A percentile compares a stretch with the other conserved stretches of the same genome.
Evolutionary conservation across 2,113 vertebrate genomes (phyloP).

Genomic region (Pongo pygmaeus): DNA sequence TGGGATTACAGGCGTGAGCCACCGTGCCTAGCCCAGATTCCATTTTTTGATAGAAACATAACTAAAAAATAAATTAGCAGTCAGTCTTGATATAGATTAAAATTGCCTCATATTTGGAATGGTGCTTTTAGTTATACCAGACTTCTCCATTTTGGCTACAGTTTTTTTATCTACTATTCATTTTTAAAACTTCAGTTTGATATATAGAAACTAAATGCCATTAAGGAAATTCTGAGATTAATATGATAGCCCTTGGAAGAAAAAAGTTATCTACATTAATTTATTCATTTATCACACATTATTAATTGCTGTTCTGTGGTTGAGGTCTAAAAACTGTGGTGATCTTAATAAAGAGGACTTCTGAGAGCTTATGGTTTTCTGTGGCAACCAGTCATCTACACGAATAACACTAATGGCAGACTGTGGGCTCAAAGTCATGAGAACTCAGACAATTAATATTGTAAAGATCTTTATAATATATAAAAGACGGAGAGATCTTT

Average conservation of each 20-base stretch:
- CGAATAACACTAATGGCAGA: not conserved
- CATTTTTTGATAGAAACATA: not conserved
- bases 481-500: not conserved
- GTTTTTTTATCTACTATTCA: not conserved
- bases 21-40: not conserved
- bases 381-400: not conserved
- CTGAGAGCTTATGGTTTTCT: not conserved
- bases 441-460: not conserved
- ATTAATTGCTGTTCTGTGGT: not conserved
- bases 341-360: not conserved
- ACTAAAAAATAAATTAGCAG: not conserved
- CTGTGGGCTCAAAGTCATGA: not conserved
- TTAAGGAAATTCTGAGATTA: not conserved
- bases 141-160: not conserved
- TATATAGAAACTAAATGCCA: not conserved
- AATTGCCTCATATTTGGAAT: not conserved
- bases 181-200: not conserved
- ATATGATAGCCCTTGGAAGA: not conserved
- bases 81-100: not conserved
- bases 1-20: no score
- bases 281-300: conserved; percentile 20
- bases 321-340: not conserved
- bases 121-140: not conserved
- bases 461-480: not conserved
- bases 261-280: not conserved